A percentile compares a stretch with the other conserved stretches of the same genome.
phyloP scores from a whole-genome alignment of 2,113 vertebrate species.

The Podarcis muralis region DNA sequence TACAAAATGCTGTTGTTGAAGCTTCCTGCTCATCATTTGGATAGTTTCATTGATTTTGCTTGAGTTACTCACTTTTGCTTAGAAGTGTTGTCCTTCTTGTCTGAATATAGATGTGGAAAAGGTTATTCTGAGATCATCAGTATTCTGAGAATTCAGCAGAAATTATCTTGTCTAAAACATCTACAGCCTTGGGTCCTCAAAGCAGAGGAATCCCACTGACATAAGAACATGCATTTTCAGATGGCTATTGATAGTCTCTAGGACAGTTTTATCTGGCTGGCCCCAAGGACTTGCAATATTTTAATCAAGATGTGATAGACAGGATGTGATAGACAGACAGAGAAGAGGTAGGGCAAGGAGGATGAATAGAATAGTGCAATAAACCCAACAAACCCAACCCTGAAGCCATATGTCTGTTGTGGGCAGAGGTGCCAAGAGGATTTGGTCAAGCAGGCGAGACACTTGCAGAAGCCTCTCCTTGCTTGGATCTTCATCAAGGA shows the following conservation, averaged over 20 bases:
- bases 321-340: no score
- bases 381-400: no score
- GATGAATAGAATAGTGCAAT: no score
- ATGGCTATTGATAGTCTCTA: not conserved
- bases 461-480: not conserved
- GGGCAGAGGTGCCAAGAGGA: not conserved
- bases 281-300: not conserved
- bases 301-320: not conserved
- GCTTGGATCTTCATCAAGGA: not conserved
- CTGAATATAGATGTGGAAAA: constrained; percentile 46
- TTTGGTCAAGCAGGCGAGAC: no score
- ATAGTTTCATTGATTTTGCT: constrained; percentile 32
- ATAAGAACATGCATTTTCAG: not conserved
- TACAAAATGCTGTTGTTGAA: constrained; percentile 15
- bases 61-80: constrained; percentile 26
- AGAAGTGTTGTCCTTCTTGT: constrained; percentile 36
- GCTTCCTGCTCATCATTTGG: not conserved
- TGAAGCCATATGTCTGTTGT: no score
- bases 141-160: constrained; percentile 30
- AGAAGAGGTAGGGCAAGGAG: no score
- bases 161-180: constrained; percentile 27
- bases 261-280: not conserved
- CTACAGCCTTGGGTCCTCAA: constrained; percentile 16
- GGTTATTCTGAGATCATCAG: constrained; percentile 30
- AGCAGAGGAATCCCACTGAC: not conserved